These are phyloP conservation scores for Probosciger aterrimus DNA, from an alignment of 2,113 vertebrate species.

Conservation along the genomic window DNA sequence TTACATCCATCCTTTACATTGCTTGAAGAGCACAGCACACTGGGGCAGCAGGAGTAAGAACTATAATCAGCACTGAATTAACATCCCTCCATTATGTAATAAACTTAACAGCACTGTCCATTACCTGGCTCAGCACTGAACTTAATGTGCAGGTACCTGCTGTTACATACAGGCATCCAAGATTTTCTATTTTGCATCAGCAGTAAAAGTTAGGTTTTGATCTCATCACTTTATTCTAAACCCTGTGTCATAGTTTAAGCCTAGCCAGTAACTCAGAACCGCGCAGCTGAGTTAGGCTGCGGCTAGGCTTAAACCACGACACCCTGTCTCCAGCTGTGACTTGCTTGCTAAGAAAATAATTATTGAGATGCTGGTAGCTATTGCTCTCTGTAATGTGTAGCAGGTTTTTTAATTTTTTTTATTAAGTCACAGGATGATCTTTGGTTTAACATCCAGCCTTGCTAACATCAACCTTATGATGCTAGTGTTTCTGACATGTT, in stretches of 20 bases:
- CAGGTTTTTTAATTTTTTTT: neutral
- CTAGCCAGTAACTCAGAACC: no score
- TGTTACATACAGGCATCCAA: neutral
- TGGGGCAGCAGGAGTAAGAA: neutral
- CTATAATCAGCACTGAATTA: neutral
- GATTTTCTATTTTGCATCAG: neutral
- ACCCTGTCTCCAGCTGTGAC: neutral
- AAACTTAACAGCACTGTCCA: neutral
- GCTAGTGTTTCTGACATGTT: neutral
- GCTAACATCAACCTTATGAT: neutral
- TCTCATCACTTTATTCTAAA: neutral
- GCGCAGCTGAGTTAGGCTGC: no score
- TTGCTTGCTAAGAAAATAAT: neutral
- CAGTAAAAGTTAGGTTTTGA: neutral
- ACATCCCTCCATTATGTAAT: neutral
- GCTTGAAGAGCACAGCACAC: neutral
- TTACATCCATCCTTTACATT: neutral
- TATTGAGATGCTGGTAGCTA: neutral
- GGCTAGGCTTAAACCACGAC: no score
- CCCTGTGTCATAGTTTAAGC: neutral
- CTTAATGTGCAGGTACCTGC: neutral
- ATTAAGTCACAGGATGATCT: neutral
- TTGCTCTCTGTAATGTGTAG: neutral
- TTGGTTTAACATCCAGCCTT: neutral
- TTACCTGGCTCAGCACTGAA: neutral